phyloP scores from a whole-genome alignment of 2,888 invertebrate species.

The Mythimna loreyi region DNA sequence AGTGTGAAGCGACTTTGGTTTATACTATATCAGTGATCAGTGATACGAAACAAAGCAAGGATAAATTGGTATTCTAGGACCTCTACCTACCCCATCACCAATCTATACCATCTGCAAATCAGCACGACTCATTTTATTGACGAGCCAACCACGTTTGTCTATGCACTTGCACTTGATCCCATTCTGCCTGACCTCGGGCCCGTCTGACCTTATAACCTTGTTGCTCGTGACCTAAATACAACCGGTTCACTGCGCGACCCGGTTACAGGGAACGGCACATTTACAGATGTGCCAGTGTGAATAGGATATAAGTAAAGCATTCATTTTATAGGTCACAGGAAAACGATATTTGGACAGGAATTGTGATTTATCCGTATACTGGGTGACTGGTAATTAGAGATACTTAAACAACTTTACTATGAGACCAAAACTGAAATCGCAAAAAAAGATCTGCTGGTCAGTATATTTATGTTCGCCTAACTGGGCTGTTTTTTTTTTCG shows the following conservation, averaged over 20 bases:
- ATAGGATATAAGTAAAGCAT: too few species aligned
- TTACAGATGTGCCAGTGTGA: not conserved
- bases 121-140: not conserved
- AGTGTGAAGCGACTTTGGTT: too few species aligned
- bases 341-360: not conserved
- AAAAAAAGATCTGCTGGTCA: too few species aligned
- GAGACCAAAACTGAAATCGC: too few species aligned
- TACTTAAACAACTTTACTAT: too few species aligned
- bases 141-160: not conserved
- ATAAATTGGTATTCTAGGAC: not conserved
- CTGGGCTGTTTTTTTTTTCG: too few species aligned
- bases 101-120: not conserved
- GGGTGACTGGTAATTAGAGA: too few species aligned
- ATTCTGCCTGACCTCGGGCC: constrained; percentile 21
- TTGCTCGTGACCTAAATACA: constrained; percentile 20
- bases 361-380: not conserved
- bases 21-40: too few species aligned
- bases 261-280: not conserved
- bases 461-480: too few species aligned
- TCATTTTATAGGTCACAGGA: too few species aligned
- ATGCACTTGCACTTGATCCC: constrained; percentile 12
- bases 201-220: constrained; percentile 21
- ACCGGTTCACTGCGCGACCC: constrained; percentile 11
- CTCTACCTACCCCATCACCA: not conserved
- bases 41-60: too few species aligned